Percentiles rank a stretch among this genome's conserved stretches.
Conservation (phyloP, 1,140 invertebrate genomes). For the Asbolus verrucosus region DNA sequence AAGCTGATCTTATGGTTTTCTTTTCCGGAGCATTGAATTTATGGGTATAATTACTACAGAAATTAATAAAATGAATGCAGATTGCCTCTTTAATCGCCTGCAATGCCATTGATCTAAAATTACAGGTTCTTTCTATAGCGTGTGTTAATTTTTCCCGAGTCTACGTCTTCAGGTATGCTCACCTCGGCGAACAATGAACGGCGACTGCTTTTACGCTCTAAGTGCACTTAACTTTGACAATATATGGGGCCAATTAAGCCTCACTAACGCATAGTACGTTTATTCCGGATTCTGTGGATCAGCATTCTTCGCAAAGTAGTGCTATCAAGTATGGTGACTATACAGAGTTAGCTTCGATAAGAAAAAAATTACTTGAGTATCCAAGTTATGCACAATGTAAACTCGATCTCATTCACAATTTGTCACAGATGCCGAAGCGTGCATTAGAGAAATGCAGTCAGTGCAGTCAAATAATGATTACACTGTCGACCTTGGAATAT, state of each 20-base stretch:
- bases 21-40: neutral
- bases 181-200: neutral
- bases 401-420: neutral
- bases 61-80: neutral
- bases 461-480: neutral
- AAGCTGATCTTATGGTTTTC: too few species aligned
- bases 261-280: slow-evolving; percentile 1
- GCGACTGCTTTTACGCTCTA: neutral
- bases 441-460: neutral
- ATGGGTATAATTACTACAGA: neutral
- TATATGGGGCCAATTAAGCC: slow-evolving; percentile 11
- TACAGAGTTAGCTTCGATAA: neutral
- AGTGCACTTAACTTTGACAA: slow-evolving; percentile 34
- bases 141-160: neutral
- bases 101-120: neutral
- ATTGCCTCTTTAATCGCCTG: slow-evolving; percentile 1
- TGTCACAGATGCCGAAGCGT: slow-evolving; percentile 6
- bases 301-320: neutral
- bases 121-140: neutral
- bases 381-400: neutral
- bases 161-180: neutral
- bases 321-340: neutral
- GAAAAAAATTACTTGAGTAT: too few species aligned
- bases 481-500: neutral
- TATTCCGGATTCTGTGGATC: slow-evolving; percentile 20